A percentile compares a stretch with the other conserved stretches of the same genome.
phyloP scores from a whole-genome alignment of 1,140 invertebrate genomes.

The Scaptodrosophila lebanonensis region DNA sequence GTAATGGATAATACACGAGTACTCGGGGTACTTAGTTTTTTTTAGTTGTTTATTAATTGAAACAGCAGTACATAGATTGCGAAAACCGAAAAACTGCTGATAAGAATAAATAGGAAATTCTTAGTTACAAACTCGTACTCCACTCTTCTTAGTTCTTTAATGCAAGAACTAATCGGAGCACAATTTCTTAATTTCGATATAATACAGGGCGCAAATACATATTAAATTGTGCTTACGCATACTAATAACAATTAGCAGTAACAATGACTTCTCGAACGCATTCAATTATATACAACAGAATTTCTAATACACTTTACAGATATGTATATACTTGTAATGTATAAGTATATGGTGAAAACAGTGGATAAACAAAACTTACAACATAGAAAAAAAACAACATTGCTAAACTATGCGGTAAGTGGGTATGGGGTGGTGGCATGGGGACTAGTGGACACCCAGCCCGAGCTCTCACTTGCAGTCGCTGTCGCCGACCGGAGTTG shows the following conservation, averaged over 20 bases:
- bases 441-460: not conserved
- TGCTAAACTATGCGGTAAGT: constrained; percentile 34
- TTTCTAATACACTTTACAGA: constrained; percentile 39
- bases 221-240: too few species aligned
- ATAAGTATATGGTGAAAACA: constrained; percentile 9
- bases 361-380: constrained; percentile 21
- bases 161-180: too few species aligned
- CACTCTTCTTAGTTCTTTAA: too few species aligned
- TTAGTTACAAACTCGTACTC: too few species aligned
- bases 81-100: too few species aligned
- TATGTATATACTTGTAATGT: constrained; percentile 9
- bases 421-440: constrained; percentile 1
- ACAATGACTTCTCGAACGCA: constrained; percentile 54
- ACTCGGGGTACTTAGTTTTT: too few species aligned
- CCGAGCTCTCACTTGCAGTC: constrained; percentile 11
- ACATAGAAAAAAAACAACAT: constrained; percentile 39
- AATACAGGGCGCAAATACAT: too few species aligned
- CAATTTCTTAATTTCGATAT: too few species aligned
- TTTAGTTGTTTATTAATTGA: too few species aligned
- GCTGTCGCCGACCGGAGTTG: constrained; percentile 14
- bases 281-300: constrained; percentile 66
- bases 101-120: too few species aligned
- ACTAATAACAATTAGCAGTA: constrained; percentile 59
- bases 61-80: too few species aligned
- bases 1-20: too few species aligned